These are phyloP conservation scores for Cephus sareptanus DNA, from an alignment of 2,888 invertebrate species.

Conservation along the genomic window DNA sequence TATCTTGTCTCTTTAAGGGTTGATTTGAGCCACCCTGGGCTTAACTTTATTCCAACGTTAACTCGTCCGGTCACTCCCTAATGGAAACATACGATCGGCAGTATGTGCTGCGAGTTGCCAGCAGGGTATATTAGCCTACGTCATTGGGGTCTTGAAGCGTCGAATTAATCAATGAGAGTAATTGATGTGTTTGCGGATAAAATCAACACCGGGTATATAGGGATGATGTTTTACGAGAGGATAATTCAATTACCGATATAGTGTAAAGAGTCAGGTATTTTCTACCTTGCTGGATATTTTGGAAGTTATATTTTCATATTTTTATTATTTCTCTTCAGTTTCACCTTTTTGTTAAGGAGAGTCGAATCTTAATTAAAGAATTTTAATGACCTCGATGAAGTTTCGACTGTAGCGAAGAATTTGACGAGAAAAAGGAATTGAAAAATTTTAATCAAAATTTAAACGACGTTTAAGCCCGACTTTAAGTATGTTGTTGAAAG, in stretches of 20 bases:
- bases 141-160: not conserved
- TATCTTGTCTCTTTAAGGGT: not conserved
- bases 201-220: not conserved
- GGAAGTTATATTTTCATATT: too few relatives aligned
- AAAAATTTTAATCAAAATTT: not conserved
- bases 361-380: not conserved
- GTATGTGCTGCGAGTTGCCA: not conserved
- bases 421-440: not conserved
- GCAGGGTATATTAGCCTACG: not conserved
- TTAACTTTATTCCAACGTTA: not conserved
- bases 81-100: not conserved
- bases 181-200: not conserved
- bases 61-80: not conserved
- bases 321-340: not conserved
- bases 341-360: not conserved
- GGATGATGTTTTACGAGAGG: not conserved
- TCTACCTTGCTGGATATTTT: not conserved
- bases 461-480: not conserved
- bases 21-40: not conserved
- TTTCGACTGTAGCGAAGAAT: not conserved
- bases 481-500: not conserved
- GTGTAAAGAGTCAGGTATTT: not conserved
- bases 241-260: not conserved
- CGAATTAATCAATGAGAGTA: not conserved
- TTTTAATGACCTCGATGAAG: not conserved